A percentile compares a stretch with the other conserved stretches of the same genome.
These are phyloP conservation scores for Cantharis rufa DNA, from an alignment of 2,888 invertebrate genomes.

Conservation along the genomic window DNA sequence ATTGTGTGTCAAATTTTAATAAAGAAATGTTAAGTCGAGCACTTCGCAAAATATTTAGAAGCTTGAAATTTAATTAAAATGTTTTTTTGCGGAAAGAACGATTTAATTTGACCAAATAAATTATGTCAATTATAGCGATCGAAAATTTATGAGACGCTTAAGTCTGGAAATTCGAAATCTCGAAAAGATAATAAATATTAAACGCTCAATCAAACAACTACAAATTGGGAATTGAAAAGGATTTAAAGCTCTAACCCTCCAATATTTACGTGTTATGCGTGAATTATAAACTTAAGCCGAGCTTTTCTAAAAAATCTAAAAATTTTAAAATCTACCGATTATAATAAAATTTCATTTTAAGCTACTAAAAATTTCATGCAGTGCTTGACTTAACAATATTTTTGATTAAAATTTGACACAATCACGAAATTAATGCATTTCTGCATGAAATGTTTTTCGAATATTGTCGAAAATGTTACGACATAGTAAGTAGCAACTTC, in stretches of 20 bases:
- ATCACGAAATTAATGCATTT: neutral
- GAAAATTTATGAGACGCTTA: neutral
- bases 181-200: neutral
- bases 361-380: neutral
- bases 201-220: constrained; percentile 1
- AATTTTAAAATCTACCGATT: neutral
- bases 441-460: neutral
- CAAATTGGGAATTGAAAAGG: constrained; percentile 4
- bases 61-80: neutral
- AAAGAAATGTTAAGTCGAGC: neutral
- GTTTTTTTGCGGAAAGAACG: neutral
- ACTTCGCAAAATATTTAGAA: neutral
- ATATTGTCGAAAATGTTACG: neutral
- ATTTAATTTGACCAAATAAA: neutral
- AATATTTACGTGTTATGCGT: constrained; percentile 1
- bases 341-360: no score
- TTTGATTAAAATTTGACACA: neutral
- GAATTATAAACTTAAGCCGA: neutral
- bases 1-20: neutral
- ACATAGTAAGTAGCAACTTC: neutral
- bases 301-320: neutral
- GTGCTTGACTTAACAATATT: neutral
- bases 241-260: neutral
- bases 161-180: neutral
- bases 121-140: neutral